These are phyloP conservation scores for Tinea pellionella DNA, from an alignment of 2,888 invertebrate genomes.

Conservation along the genomic window DNA sequence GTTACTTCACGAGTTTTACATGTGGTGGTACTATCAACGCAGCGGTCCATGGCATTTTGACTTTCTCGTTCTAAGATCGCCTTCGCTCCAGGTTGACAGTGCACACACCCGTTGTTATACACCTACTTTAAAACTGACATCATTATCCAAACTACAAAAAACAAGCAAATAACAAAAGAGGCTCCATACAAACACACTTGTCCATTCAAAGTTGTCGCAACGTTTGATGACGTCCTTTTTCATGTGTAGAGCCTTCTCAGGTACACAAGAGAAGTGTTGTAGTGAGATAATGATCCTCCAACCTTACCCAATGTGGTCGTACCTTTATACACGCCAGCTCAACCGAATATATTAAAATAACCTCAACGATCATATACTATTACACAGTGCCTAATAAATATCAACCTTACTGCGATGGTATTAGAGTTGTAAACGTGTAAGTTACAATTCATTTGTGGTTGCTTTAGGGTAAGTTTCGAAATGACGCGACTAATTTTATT, in stretches of 20 bases:
- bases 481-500: no score
- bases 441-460: no score
- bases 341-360: background rate
- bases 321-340: background rate
- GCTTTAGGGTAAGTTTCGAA: no score
- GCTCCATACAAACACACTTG: background rate
- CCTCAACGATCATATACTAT: background rate
- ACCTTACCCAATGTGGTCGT: background rate
- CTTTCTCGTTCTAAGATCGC: no score
- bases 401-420: no score
- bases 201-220: background rate
- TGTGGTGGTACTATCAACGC: no score
- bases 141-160: background rate
- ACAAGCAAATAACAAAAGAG: background rate
- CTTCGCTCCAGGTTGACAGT: no score
- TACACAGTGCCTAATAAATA: no score
- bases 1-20: no score
- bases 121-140: background rate
- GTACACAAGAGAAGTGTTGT: background rate
- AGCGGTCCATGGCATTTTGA: no score
- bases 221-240: conserved; percentile 6
- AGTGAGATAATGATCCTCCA: conserved; percentile 5
- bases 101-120: no score
- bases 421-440: no score
- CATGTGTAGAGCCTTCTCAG: background rate